These are phyloP conservation scores for Catamblyrhynchus diadema DNA, from an alignment of 2,797 vertebrate genomes.

Conservation along the genomic window DNA sequence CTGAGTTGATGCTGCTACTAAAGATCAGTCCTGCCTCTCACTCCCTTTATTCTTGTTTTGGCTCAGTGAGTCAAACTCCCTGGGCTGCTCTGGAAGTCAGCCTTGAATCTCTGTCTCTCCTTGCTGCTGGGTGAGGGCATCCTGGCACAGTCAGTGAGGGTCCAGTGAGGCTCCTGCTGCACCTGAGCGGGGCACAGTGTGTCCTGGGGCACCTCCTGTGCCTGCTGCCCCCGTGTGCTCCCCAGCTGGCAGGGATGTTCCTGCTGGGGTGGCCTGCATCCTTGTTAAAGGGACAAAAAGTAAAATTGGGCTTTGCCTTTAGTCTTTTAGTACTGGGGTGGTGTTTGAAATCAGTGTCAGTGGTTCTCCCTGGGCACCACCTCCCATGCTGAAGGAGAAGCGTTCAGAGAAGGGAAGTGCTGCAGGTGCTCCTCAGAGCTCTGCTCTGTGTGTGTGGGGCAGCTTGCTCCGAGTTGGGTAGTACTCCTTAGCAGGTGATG, in stretches of 20 bases:
- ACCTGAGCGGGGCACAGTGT: neutral
- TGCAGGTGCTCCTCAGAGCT: neutral
- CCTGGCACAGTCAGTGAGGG: neutral
- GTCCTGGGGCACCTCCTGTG: neutral
- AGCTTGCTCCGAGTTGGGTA: neutral
- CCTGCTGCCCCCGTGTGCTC: neutral
- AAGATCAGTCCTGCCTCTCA: neutral
- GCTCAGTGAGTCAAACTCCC: neutral
- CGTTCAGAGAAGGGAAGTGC: neutral
- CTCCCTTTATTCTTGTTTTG: neutral
- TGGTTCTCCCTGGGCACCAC: neutral
- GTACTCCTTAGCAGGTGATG: neutral
- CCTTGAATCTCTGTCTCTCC: neutral
- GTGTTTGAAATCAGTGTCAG: neutral
- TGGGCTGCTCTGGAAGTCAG: neutral
- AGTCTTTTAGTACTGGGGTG: accelerated
- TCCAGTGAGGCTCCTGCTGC: neutral
- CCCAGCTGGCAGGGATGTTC: neutral
- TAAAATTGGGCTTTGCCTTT: neutral
- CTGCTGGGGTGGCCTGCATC: neutral
- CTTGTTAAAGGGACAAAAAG: too few species aligned
- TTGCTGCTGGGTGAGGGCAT: neutral
- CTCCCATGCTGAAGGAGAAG: neutral
- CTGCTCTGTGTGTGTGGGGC: accelerated
- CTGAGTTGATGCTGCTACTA: neutral